These are phyloP conservation scores for Megalops cyprinoides DNA, from an alignment of 2,797 vertebrate species.

Conservation along the genomic window DNA sequence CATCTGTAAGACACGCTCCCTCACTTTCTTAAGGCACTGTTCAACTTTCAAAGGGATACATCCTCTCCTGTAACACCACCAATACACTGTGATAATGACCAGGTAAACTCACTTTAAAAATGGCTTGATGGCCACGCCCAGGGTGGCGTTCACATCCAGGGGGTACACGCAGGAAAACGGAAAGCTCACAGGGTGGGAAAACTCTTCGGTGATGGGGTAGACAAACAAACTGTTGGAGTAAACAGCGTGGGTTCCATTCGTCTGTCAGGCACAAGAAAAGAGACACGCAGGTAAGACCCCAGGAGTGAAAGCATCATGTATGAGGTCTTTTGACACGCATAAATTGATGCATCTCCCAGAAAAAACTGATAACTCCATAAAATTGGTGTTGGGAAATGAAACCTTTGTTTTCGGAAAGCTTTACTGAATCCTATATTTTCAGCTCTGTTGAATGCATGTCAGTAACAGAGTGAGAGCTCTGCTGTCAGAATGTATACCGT, in stretches of 20 bases:
- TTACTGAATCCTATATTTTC: not conserved
- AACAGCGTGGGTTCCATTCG: conserved; percentile 60
- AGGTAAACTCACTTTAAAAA: conserved; percentile 55
- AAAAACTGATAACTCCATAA: too few relatives aligned
- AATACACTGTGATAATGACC: not conserved
- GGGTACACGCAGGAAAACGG: conserved; percentile 74
- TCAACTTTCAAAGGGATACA: too few relatives aligned
- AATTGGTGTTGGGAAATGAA: too few relatives aligned
- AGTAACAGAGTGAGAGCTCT: too few relatives aligned
- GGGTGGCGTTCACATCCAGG: conserved; percentile 63
- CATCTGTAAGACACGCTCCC: too few relatives aligned
- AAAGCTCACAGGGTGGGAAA: conserved; percentile 60
- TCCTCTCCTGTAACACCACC: not conserved
- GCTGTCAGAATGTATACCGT: too few relatives aligned
- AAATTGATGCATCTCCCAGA: too few relatives aligned
- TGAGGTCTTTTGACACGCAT: not conserved
- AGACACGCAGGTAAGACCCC: not conserved
- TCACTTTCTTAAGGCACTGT: too few relatives aligned
- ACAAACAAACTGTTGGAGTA: conserved; percentile 67
- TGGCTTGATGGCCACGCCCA: conserved; percentile 66
- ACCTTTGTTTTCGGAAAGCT: too few relatives aligned
- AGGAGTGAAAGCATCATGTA: not conserved
- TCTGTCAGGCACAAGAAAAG: conserved; percentile 52
- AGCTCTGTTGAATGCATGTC: not conserved
- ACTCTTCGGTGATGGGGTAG: conserved; percentile 49